Evolutionary conservation across 2,888 invertebrate genomes (phyloP).

Genomic region (Brachypterus glaber): DNA sequence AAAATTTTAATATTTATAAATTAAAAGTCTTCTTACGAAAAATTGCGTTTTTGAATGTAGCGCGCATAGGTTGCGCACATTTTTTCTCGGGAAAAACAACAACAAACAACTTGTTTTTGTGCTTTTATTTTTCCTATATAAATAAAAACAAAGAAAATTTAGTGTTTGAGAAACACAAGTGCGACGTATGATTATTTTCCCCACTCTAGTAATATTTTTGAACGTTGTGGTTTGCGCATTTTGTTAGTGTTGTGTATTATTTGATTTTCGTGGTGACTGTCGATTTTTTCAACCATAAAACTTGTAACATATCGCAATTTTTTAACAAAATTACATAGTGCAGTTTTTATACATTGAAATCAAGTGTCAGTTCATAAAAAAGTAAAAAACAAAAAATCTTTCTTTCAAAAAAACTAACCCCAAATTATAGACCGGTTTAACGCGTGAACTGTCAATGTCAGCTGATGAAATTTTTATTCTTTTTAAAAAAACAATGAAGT

Average conservation of each 20-base stretch:
- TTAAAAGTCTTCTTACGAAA: no score
- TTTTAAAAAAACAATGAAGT: conserved; percentile 12
- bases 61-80: no score
- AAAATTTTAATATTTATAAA: no score
- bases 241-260: conserved; percentile 11
- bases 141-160: conserved; percentile 15
- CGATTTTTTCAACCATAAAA: background rate
- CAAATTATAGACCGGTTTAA: background rate
- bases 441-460: conserved; percentile 1
- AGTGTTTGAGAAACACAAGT: conserved; percentile 15
- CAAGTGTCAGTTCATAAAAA: no score
- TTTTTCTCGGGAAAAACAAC: no score
- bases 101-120: no score
- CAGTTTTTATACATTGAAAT: no score
- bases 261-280: conserved; percentile 13
- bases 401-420: conserved; percentile 1
- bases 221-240: conserved; percentile 20
- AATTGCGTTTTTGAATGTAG: no score
- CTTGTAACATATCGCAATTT: conserved; percentile 3
- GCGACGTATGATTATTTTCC: conserved; percentile 16
- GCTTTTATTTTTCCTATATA: no score
- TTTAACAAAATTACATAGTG: conserved; percentile 3
- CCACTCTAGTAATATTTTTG: conserved; percentile 15
- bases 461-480: no score
- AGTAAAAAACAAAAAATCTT: background rate